Base-by-base conservation (phyloP, 1,140 invertebrate species). In the Chironomus tepperi region DNA sequence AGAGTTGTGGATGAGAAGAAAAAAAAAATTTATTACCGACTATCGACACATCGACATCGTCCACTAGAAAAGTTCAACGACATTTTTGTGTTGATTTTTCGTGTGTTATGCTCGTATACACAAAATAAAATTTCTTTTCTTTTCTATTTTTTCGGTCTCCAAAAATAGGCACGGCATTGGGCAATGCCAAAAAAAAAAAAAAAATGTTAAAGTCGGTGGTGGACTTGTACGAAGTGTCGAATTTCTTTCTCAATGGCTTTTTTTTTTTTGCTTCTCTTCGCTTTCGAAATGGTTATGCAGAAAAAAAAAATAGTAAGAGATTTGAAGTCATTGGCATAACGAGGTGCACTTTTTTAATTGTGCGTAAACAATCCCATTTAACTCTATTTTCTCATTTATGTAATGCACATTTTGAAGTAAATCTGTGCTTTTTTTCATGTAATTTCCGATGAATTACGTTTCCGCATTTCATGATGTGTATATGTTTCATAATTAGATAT, bases 61-160 rank as follows among this genome's bases (percentile, higher is more conserved):
- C 47, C 47, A 15, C 47, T n/a, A 57, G 43, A 19, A 21, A 70
- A 70, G 65, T 70, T 70, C 65, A 70, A 70, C 65, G 65, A 70
- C 65, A 70, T 70, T 70, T 19, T 70, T 70, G 47, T 70, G 65
- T 70, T 70, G 16, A 70, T 70, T 70, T 70, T 70, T 70, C 65
- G 65, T 70, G 65, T 18, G 16, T 18, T 70, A 21, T 70, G 16
- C 65, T 19, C 65, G 65, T 19, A 19, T 70, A 21, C 18, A 9
- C 9, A 70, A 18, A 21, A n/a, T n/a, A n/a, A 19, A 18, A 21
- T n/a, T 9, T 18, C 9, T 70, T 70, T 70, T 70, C 65, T 70
- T 70, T 70, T 70, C 65, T 70, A 70, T 70, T n/a, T n/a, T n/a
- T 70, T 70, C 65, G 18, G 16, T 70, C 18, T 70, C 65, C 47